These are phyloP conservation scores for Amphiprion ocellaris DNA, from an alignment of 2,113 vertebrate genomes.

Conservation along the genomic window DNA sequence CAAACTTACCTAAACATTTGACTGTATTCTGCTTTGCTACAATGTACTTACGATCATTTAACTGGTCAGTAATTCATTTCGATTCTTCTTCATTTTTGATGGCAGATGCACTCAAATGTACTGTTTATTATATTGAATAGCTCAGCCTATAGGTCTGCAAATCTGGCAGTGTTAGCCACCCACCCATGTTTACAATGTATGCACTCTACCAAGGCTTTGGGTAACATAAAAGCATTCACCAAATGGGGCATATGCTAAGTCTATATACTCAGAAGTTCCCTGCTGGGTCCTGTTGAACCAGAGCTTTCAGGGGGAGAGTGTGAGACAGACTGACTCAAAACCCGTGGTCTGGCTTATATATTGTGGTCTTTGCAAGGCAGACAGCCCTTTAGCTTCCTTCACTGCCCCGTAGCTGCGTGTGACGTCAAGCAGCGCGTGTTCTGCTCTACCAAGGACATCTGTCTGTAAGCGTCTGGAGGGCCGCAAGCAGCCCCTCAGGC, in stretches of 20 bases:
- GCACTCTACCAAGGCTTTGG: slow-evolving; percentile 5
- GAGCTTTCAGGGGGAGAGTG: slow-evolving; percentile 29
- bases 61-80: not conserved
- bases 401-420: slow-evolving; percentile 71
- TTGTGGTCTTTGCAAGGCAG: slow-evolving; percentile 65
- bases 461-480: slow-evolving; percentile 84
- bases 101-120: not conserved
- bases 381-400: slow-evolving; percentile 66
- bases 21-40: not conserved
- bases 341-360: slow-evolving; percentile 57
- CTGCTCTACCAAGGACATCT: slow-evolving; percentile 86
- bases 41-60: not conserved
- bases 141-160: not conserved
- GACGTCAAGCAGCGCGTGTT: slow-evolving; percentile 81
- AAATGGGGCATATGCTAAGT: slow-evolving; percentile 59
- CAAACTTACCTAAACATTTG: not conserved
- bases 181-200: slow-evolving; percentile 34
- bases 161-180: not conserved
- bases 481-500: slow-evolving; percentile 73
- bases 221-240: slow-evolving; percentile 15
- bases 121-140: not conserved
- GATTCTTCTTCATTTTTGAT: not conserved
- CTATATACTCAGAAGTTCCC: slow-evolving; percentile 50
- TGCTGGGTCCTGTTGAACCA: slow-evolving; percentile 52
- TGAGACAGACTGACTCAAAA: slow-evolving; percentile 39